Evolutionary conservation across 2,797 vertebrate species (phyloP).

Genomic region (Rallus crepitans): DNA sequence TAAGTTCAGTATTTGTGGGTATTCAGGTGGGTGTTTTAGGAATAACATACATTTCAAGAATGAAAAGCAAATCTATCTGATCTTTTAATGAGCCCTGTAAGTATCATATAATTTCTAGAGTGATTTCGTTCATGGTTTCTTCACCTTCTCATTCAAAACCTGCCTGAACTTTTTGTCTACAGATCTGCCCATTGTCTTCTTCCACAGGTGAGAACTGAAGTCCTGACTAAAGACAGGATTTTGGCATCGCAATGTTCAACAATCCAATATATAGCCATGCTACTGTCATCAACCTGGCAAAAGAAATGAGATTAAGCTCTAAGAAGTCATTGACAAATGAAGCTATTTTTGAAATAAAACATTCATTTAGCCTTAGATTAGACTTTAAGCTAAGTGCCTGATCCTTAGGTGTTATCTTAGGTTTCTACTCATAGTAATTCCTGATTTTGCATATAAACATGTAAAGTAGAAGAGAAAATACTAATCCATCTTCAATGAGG

Average conservation of each 20-base stretch:
- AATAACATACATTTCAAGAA: neutral
- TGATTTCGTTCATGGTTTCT: neutral
- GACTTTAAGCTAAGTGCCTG: neutral
- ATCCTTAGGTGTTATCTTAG: neutral
- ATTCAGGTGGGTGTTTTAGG: neutral
- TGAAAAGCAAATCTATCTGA: neutral
- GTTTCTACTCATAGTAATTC: neutral
- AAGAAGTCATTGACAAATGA: neutral
- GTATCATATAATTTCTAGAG: neutral
- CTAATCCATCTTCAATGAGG: neutral
- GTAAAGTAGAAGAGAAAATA: neutral
- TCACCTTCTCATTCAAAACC: neutral
- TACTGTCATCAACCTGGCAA: neutral
- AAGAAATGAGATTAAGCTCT: neutral
- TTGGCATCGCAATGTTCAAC: neutral
- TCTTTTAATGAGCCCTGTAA: neutral
- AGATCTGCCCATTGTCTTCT: neutral
- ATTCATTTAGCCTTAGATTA: neutral
- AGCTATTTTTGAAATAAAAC: neutral
- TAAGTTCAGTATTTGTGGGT: neutral
- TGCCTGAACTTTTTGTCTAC: neutral
- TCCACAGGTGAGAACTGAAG: conserved; percentile 3
- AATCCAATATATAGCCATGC: neutral
- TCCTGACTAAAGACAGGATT: neutral
- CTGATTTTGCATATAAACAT: neutral